phyloP scores from a whole-genome alignment of 1,140 invertebrate genomes.

The Geopemphigus sp. region DNA sequence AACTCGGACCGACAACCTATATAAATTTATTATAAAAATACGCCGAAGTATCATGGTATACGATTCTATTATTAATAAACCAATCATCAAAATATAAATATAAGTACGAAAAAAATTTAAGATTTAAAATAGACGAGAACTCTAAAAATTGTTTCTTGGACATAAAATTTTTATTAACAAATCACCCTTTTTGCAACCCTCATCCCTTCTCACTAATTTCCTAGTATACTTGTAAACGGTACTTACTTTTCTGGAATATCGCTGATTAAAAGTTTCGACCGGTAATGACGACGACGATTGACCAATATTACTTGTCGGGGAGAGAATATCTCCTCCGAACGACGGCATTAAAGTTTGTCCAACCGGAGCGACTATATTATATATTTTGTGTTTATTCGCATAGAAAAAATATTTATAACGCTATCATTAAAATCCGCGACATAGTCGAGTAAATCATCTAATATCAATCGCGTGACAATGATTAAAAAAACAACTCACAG shows the following conservation, averaged over 20 bases:
- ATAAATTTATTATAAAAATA: neutral
- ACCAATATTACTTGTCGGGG: neutral
- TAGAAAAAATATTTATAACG: neutral
- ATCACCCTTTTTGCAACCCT: no score
- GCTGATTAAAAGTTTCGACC: neutral
- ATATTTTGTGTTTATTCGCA: neutral
- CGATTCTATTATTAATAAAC: no score
- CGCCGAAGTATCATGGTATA: no score
- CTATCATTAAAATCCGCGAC: no score
- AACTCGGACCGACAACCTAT: slow-evolving; percentile 28
- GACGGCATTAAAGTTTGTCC: slow-evolving; percentile 34
- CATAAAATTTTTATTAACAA: no score
- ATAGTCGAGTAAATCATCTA: no score
- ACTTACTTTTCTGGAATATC: slow-evolving; percentile 8
- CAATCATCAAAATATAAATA: no score
- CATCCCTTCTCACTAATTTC: no score
- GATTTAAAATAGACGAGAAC: no score
- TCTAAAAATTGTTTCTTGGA: no score
- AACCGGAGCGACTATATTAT: slow-evolving; percentile 1
- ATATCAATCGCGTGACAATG: neutral
- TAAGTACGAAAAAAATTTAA: no score
- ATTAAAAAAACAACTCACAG: slow-evolving; percentile 27
- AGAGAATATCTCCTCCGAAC: slow-evolving; percentile 10
- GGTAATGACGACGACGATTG: slow-evolving; percentile 1
- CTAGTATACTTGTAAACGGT: neutral